These are phyloP conservation scores for Philantomba maxwellii DNA, from an alignment of 2,113 vertebrate species.

Conservation along the genomic window DNA sequence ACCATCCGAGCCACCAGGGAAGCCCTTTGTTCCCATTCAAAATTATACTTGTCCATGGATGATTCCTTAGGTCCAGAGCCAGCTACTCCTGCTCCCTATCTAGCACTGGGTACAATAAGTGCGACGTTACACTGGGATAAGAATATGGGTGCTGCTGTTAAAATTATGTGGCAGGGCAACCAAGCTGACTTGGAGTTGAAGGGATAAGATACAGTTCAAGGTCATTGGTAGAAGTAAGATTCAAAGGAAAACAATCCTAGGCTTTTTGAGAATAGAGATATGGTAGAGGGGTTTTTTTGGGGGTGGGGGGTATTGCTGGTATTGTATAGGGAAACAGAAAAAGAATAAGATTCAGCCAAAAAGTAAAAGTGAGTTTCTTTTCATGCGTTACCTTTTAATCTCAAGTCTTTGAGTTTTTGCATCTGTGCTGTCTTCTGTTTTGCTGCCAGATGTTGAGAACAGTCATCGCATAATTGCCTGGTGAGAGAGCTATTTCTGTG, in stretches of 20 bases:
- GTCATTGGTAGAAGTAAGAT: not conserved
- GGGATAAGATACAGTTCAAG: not conserved
- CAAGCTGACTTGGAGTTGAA: not conserved
- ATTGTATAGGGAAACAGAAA: not conserved
- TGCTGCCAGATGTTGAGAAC: not conserved
- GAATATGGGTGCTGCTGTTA: not conserved
- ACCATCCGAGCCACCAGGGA: not conserved
- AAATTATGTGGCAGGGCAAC: not conserved
- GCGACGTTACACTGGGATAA: not conserved
- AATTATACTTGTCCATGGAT: not conserved
- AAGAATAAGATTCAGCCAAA: not conserved
- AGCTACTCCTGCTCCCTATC: not conserved
- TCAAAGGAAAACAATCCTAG: not conserved
- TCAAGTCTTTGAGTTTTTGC: not conserved
- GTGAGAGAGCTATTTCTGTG: slow-evolving; percentile 33
- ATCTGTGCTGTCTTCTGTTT: not conserved
- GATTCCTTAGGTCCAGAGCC: not conserved
- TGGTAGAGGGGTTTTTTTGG: not conserved
- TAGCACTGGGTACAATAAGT: not conserved
- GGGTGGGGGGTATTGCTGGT: not conserved
- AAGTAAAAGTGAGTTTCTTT: not conserved
- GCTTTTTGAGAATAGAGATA: not conserved
- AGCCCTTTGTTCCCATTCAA: not conserved
- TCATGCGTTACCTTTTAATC: not conserved
- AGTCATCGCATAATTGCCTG: not conserved